phyloP scores from a whole-genome alignment of 2,888 invertebrate genomes.

The Polietes domitor region DNA sequence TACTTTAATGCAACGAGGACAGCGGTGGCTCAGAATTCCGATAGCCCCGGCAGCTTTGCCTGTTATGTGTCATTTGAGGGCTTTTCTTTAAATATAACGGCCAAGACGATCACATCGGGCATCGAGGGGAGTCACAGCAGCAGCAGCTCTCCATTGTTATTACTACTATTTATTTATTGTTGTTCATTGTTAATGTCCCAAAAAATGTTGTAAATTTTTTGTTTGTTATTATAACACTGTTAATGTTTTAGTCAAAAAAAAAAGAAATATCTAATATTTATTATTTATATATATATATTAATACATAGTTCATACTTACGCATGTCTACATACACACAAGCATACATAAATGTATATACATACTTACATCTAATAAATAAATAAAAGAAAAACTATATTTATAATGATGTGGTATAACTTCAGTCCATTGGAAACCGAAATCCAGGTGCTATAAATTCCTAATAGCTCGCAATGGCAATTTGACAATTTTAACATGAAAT shows the following conservation, averaged over 20 bases:
- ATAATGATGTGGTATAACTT: too few species aligned
- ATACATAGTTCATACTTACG: conserved; percentile 22
- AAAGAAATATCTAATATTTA: conserved; percentile 36
- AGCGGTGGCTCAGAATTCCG: conserved; percentile 51
- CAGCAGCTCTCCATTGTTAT: neutral
- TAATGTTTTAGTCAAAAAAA: conserved; percentile 45
- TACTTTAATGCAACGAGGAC: conserved; percentile 56
- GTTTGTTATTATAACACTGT: conserved; percentile 51
- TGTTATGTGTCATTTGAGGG: conserved; percentile 62
- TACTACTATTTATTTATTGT: conserved; percentile 6
- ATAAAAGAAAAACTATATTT: neutral
- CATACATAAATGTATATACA: conserved; percentile 5
- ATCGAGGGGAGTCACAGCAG: neutral
- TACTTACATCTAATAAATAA: conserved; percentile 1
- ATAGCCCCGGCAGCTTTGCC: conserved; percentile 48
- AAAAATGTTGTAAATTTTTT: conserved; percentile 48
- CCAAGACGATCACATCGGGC: conserved; percentile 35
- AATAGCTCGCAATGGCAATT: too few species aligned
- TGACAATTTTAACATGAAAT: too few species aligned
- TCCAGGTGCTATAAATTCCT: too few species aligned
- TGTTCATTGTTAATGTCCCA: conserved; percentile 36
- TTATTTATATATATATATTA: conserved; percentile 34
- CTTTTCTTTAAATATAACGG: conserved; percentile 55
- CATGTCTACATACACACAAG: conserved; percentile 9
- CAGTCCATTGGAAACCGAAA: too few species aligned